These are phyloP conservation scores for Alentia gelatinosa DNA, from an alignment of 2,888 invertebrate species.

Conservation along the genomic window DNA sequence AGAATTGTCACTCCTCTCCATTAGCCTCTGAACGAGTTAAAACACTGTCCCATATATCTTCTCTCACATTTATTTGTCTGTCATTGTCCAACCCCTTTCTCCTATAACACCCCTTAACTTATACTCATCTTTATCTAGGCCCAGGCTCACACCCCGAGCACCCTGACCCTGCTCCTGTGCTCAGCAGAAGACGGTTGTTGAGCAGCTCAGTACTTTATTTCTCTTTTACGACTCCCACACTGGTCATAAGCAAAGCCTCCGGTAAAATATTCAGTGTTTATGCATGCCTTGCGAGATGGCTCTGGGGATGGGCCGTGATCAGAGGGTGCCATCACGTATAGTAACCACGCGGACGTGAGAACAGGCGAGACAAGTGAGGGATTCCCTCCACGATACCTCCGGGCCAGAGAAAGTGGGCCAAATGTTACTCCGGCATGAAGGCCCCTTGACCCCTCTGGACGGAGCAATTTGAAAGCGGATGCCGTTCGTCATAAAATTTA, in stretches of 20 bases:
- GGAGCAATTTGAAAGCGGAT: neutral
- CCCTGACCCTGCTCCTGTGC: neutral
- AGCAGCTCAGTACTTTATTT: neutral
- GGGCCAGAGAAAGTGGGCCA: neutral
- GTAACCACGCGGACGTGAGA: neutral
- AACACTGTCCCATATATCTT: neutral
- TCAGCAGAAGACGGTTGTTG: neutral
- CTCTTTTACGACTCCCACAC: slow-evolving; percentile 15
- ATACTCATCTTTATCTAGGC: neutral
- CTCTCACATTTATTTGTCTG: neutral
- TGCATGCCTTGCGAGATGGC: neutral
- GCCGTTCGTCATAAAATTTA: neutral
- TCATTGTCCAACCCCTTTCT: neutral
- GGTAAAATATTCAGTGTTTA: slow-evolving; percentile 41
- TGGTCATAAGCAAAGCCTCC: slow-evolving; percentile 1
- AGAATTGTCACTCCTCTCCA: no score
- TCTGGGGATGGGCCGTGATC: neutral
- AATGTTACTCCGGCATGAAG: neutral
- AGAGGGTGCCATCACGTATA: neutral
- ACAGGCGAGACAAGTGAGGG: neutral
- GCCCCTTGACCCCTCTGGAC: neutral
- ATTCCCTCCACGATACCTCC: neutral
- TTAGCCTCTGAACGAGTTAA: neutral
- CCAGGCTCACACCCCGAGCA: neutral
- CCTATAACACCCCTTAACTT: neutral